Base-by-base conservation (phyloP, 2,797 vertebrate species). In the Sparus aurata region DNA sequence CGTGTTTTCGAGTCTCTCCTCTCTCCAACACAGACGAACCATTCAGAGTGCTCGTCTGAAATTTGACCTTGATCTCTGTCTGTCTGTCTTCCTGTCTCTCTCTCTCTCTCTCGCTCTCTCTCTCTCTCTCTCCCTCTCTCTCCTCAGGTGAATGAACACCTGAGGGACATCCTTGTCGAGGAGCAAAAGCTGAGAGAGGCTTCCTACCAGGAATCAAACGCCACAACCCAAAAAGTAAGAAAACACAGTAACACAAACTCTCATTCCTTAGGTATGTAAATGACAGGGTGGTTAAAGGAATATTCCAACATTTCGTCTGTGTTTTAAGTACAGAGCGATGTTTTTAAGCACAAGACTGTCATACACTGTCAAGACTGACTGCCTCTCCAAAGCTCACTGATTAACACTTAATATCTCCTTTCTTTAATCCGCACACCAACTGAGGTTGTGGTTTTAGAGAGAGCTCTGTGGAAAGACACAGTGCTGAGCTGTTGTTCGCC, bases 111-210 rank as follows among this genome's bases (percentile, higher is more conserved):
- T 55, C 46, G 53, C 27, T 43, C 12, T 77, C 30, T 69, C 17
- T 63, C 58, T 68, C 30, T 72, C 2, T 58, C 53, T 63, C 5
- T 27, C 15, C 61, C 53, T 70, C 18, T 12, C 16, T 57, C 15
- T 38, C 72, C 2, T 58, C 85, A 99, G 98, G 97, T 99, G 67
- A 99, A 97, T 73, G 97, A 97, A 66, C 97, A 98, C 90, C 93
- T 99, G 84, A 97, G 96, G 92, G 96, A 98, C 80, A 96, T 98
- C 86, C 94, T 99, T 84, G 94, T 96, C 18, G 96, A 98, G 74
- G 98, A 98, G 68, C 97, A 98, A 85, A 97, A 95, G 78, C 59
- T 95, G 62, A 96, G 94, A 91, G 97, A 97, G 18, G 89, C 93
- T 61, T 94, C 94, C 70, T 85, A 74, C 59, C 96, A 88, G 90